Evolutionary conservation across 2,113 vertebrate genomes (phyloP).

Genomic region (Peromyscus maniculatus): DNA sequence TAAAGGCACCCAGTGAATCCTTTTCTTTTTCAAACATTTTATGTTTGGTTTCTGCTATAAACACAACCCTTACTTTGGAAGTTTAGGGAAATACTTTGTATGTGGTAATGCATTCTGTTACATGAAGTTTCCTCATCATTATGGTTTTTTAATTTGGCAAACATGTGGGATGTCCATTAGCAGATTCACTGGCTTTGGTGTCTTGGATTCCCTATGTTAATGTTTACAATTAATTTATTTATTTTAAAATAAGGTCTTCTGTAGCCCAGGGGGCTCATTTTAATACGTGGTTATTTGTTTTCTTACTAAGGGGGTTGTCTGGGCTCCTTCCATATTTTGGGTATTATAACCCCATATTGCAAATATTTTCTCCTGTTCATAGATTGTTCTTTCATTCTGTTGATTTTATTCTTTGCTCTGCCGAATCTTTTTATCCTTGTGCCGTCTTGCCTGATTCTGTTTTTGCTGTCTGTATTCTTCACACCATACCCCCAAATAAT

Average conservation of each 20-base stretch:
- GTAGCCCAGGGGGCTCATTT: neutral
- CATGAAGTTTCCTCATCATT: neutral
- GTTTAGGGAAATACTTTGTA: slow-evolving; percentile 29
- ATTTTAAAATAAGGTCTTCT: neutral
- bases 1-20: neutral
- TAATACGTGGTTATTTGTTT: neutral
- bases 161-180: neutral
- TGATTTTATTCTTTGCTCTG: neutral
- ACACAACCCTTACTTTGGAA: neutral
- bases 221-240: slow-evolving; percentile 27
- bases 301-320: neutral
- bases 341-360: neutral
- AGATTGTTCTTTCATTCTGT: neutral
- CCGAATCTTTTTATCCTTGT: neutral
- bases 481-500: neutral
- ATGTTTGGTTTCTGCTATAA: neutral
- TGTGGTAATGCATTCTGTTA: neutral
- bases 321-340: neutral
- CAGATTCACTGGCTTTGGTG: neutral
- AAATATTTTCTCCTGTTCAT: neutral
- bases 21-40: neutral
- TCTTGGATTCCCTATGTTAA: slow-evolving; percentile 48
- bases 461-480: neutral
- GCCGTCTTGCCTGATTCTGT: neutral
- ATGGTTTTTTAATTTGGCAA: slow-evolving; percentile 55